These are phyloP conservation scores for Ctenomys sociabilis DNA, from an alignment of 2,113 vertebrate genomes.

Conservation along the genomic window DNA sequence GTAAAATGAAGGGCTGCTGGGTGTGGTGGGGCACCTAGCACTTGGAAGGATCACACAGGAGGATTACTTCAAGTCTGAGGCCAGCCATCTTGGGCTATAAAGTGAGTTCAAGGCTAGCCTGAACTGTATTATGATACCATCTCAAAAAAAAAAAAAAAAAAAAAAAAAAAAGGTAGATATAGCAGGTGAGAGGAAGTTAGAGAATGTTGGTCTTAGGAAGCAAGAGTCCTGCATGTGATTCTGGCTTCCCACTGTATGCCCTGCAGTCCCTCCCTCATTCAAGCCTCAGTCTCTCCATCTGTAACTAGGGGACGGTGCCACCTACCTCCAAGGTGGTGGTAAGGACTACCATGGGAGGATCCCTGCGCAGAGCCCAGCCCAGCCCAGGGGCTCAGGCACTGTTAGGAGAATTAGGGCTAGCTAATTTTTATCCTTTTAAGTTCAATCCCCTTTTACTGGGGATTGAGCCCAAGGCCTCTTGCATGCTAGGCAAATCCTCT, in stretches of 20 bases:
- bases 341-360: neutral
- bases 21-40: neutral
- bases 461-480: neutral
- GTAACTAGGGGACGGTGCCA: neutral
- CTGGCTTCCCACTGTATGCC: neutral
- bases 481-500: neutral
- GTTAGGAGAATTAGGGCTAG: neutral
- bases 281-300: slow-evolving; percentile 6
- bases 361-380: neutral
- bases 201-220: neutral
- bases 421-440: neutral
- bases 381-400: neutral
- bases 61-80: neutral
- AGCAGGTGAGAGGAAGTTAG: neutral
- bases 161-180: neutral
- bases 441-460: neutral
- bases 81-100: neutral
- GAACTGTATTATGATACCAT: neutral
- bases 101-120: neutral
- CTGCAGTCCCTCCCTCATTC: neutral
- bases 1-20: neutral
- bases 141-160: neutral
- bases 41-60: neutral
- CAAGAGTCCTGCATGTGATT: neutral
- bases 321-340: neutral